Conservation (phyloP, 2,888 invertebrate species). For the Eulithis testata region DNA sequence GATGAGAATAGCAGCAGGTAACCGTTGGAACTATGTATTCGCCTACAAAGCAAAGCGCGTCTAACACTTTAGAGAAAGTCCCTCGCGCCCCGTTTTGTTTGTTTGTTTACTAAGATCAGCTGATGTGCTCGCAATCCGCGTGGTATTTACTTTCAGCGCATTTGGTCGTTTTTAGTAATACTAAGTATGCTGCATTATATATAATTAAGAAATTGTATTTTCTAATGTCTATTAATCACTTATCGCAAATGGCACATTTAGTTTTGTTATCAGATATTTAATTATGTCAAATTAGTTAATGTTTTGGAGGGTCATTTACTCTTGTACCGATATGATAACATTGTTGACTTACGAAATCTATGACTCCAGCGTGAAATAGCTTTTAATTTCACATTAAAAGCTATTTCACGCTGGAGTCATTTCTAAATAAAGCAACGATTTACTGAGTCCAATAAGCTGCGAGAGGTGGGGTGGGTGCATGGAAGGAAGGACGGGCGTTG, state of each 20-base stretch:
- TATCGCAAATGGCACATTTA: conserved; percentile 23
- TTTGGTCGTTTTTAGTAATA: conserved; percentile 20
- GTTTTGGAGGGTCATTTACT: conserved; percentile 14
- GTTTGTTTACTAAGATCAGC: conserved; percentile 77
- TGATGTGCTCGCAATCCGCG: conserved; percentile 59
- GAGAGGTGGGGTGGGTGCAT: conserved; percentile 50
- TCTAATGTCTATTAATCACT: conserved; percentile 14
- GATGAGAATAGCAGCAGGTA: conserved; percentile 34
- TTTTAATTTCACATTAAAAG: not conserved
- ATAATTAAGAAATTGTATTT: conserved; percentile 21
- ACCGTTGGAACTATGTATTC: conserved; percentile 34
- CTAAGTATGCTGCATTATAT: conserved; percentile 8
- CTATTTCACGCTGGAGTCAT: too few species aligned
- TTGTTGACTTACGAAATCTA: conserved; percentile 14
- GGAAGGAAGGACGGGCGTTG: conserved; percentile 75
- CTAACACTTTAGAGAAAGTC: conserved; percentile 47
- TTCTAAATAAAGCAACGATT: conserved; percentile 2
- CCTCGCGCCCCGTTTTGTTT: conserved; percentile 45
- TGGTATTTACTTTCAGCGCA: conserved; percentile 47
- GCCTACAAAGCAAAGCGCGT: conserved; percentile 26
- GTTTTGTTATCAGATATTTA: conserved; percentile 28
- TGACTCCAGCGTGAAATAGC: not conserved
- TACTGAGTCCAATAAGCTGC: conserved; percentile 17
- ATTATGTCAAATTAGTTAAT: conserved; percentile 35
- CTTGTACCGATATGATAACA: conserved; percentile 14